Base-by-base conservation (phyloP, 2,113 vertebrate genomes). In the Jaculus jaculus region DNA sequence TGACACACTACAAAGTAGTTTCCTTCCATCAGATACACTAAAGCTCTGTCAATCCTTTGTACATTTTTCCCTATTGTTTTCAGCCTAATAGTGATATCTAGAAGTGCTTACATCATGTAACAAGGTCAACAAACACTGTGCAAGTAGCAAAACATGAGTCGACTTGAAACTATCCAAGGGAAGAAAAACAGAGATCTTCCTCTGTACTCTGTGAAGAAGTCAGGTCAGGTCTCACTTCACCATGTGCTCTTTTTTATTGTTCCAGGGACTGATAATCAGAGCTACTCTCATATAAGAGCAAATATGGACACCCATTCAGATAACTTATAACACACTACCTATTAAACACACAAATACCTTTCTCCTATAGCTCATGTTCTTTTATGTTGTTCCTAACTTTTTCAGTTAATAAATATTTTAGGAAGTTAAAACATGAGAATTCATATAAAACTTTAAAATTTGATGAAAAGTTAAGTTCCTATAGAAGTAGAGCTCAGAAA, bases 1-100 rank as follows among this genome's bases (percentile, higher is more conserved):
- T 96, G 86, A 92, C 94, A 95, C 74, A 24, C 54, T 86, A 96
- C 74, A 94, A 93, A 90, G 54, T 3, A 94, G 80, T 82, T 85
- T 91, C 60, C n/a, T 80, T 75, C 72, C 74, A 9, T n/a, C 58
- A 88, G 69, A 54, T 74, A 81, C 23, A 66, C 23, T 84, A 83
- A 94, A 88, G 23, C 37, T 54, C 54, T 89, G 8, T 68, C 84
- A 78, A 78, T 93, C 63, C 39, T 80, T 94, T 79, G 54, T 47
- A 24, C 72, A 63, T 7, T 81, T 92, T 85, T 90, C 82, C n/a
- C 75, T 72, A n/a, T 60, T 87, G 91, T 20, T n/a, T 23, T 66
- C 93, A 95, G 87, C 37, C 71, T 58, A 90, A 83, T 3, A 58
- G 20, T 65, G 30, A 90, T 69, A 54, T 83, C 90, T 85, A 96